phyloP scores from a whole-genome alignment of 2,888 invertebrate genomes.

The Eurytoma adleriae region DNA sequence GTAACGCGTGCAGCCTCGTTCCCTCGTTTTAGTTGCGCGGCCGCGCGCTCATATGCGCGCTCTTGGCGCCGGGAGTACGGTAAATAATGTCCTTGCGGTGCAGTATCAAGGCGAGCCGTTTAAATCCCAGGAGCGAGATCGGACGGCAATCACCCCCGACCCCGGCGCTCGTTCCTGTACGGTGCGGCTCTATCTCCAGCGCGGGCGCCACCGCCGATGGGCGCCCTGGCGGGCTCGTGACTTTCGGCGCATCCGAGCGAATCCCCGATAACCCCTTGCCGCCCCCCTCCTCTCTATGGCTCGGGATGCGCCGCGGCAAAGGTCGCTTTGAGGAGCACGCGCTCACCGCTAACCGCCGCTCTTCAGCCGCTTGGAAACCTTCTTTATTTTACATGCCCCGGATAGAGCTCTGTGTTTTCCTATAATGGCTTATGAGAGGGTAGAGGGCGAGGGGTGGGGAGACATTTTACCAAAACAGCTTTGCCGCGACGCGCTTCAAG shows the following conservation, averaged over 20 bases:
- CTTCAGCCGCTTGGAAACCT: constrained; percentile 30
- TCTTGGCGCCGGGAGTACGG: constrained; percentile 58
- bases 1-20: constrained; percentile 59
- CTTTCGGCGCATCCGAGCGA: constrained; percentile 58
- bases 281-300: too few relatives aligned
- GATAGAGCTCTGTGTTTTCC: constrained; percentile 14
- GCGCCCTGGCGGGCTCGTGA: constrained; percentile 17
- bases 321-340: constrained; percentile 36
- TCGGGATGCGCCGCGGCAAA: neutral
- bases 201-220: neutral
- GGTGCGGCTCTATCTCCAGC: constrained; percentile 18
- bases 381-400: constrained; percentile 47
- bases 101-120: constrained; percentile 60
- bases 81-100: constrained; percentile 61
- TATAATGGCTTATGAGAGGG: constrained; percentile 43
- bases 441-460: constrained; percentile 13
- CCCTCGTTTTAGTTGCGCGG: constrained; percentile 59
- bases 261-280: constrained; percentile 58
- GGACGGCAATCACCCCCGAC: constrained; percentile 58
- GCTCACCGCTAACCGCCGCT: constrained; percentile 21
- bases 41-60: constrained; percentile 1
- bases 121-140: constrained; percentile 62
- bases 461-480: constrained; percentile 50
- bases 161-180: neutral
- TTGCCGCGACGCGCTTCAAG: constrained; percentile 41